Conservation (phyloP, 2,888 invertebrate species). For the Acronicta alni region DNA sequence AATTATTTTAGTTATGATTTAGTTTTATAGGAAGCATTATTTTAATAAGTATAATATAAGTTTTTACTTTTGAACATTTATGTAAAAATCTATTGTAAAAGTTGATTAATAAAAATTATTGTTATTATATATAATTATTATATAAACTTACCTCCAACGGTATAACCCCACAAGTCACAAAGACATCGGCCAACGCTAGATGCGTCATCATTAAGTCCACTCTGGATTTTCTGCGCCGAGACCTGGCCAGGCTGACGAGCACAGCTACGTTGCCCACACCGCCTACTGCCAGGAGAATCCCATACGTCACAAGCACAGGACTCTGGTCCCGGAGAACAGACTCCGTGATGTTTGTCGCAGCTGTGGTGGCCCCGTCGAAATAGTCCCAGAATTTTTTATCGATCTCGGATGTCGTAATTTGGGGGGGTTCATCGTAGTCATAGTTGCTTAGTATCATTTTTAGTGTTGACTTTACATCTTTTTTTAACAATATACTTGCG, state of each 20-base stretch:
- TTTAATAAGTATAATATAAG: no score
- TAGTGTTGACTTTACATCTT: conserved; percentile 23
- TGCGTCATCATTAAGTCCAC: conserved; percentile 95
- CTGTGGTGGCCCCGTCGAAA: conserved; percentile 66
- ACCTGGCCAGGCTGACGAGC: conserved; percentile 90
- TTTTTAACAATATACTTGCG: no score
- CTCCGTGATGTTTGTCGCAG: conserved; percentile 52
- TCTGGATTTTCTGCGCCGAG: conserved; percentile 91
- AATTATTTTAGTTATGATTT: no score
- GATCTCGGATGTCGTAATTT: conserved; percentile 60
- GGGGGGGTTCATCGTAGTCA: conserved; percentile 46
- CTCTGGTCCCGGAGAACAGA: conserved; percentile 68
- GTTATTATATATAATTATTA: no score
- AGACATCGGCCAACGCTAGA: conserved; percentile 93
- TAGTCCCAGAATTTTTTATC: conserved; percentile 80
- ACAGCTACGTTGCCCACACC: conserved; percentile 93
- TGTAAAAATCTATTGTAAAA: no score
- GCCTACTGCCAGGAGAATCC: conserved; percentile 90
- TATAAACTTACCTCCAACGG: conserved; percentile 91
- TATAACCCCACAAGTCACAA: conserved; percentile 94
- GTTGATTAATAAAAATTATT: no score
- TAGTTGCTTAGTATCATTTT: conserved; percentile 58
- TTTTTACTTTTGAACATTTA: no score
- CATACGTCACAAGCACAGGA: conserved; percentile 90
- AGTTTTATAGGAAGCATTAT: no score